Evolutionary conservation across 1,140 invertebrate genomes (phyloP).

Genomic region (Brachionus rubens): DNA sequence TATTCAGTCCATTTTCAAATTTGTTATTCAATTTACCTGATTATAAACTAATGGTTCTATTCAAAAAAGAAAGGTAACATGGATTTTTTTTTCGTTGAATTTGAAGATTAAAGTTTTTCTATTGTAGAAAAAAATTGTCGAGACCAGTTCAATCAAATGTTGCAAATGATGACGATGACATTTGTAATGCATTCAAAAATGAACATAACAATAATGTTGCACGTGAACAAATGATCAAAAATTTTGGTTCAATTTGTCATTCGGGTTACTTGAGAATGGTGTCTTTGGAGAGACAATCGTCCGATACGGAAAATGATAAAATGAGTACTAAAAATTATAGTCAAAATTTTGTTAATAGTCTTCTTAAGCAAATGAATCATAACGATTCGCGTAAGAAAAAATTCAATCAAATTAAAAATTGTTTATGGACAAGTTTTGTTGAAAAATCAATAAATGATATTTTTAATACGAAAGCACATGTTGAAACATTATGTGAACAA

Average conservation of each 20-base stretch:
- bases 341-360: constrained; percentile 27
- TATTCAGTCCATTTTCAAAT: neutral
- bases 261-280: neutral
- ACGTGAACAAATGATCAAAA: constrained; percentile 7
- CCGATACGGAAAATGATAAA: too few relatives aligned
- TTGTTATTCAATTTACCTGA: constrained; percentile 6
- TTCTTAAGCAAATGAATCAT: constrained; percentile 32
- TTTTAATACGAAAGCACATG: neutral
- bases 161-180: constrained; percentile 4
- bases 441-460: neutral
- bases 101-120: neutral
- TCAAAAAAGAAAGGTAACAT: constrained; percentile 8
- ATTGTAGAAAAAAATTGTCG: neutral
- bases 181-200: neutral
- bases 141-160: constrained; percentile 6
- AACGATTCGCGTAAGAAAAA: constrained; percentile 25
- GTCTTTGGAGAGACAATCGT: neutral
- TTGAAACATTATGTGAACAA: constrained; percentile 15
- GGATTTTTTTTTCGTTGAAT: neutral
- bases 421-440: neutral
- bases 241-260: neutral
- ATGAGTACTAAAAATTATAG: neutral
- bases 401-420: constrained; percentile 33
- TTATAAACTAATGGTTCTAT: neutral
- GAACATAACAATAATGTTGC: neutral